Percentiles rank a stretch among this genome's conserved stretches.
Evolutionary conservation across 2,888 invertebrate species (phyloP).

Genomic region (Perdita meconis): DNA sequence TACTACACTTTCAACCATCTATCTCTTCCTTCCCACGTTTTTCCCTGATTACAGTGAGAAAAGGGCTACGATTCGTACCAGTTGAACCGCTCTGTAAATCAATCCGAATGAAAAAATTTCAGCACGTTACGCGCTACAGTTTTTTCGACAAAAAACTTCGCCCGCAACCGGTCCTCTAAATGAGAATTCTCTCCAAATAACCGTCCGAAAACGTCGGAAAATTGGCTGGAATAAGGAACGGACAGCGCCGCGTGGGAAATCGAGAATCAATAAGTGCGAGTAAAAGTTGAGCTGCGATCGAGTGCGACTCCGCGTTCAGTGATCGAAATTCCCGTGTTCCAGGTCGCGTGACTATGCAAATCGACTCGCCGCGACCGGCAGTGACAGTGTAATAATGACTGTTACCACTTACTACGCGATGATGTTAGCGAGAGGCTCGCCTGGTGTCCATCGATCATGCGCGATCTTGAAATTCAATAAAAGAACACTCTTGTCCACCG

Average conservation of each 20-base stretch:
- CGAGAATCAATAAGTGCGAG: background rate
- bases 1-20: no score
- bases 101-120: no score
- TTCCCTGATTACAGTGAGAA: no score
- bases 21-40: no score
- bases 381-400: conserved; percentile 65
- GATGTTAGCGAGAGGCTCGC: conserved; percentile 45
- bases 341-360: conserved; percentile 67
- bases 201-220: background rate
- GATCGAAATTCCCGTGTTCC: conserved; percentile 57
- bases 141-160: no score
- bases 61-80: no score
- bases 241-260: background rate
- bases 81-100: no score
- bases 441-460: conserved; percentile 54
- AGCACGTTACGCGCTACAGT: no score
- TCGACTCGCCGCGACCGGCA: conserved; percentile 41
- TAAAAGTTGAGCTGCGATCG: conserved; percentile 42
- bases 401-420: conserved; percentile 55
- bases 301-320: conserved; percentile 38
- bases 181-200: background rate
- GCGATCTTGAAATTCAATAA: conserved; percentile 42
- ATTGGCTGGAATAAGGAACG: background rate
- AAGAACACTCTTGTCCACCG: conserved; percentile 25
- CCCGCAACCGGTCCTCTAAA: no score